A percentile compares a stretch with the other conserved stretches of the same genome.
Evolutionary conservation across 1,140 invertebrate species (phyloP).

Genomic region (Drosophila pectinifera): DNA sequence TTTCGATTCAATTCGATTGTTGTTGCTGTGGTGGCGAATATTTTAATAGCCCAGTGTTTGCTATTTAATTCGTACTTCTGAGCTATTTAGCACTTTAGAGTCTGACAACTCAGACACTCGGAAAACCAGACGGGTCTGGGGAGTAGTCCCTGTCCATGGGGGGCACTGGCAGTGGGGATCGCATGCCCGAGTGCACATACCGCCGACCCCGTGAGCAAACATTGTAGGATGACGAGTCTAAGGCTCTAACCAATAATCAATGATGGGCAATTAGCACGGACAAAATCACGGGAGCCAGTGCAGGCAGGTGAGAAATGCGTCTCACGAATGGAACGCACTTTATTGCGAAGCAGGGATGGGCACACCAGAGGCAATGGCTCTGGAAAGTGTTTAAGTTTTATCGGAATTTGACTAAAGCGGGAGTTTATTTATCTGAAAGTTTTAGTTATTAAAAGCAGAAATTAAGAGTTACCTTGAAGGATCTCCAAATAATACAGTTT

Average conservation of each 20-base stretch:
- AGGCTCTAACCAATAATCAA: constrained; percentile 52
- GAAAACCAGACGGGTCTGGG: constrained; percentile 3
- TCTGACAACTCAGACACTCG: constrained; percentile 23
- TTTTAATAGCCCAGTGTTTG: constrained; percentile 59
- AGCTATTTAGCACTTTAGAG: constrained; percentile 66
- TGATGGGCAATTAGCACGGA: constrained; percentile 58
- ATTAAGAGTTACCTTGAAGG: too few relatives aligned
- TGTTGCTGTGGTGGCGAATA: constrained; percentile 17
- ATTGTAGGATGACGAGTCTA: constrained; percentile 11
- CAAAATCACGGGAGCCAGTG: constrained; percentile 4
- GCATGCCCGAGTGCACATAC: constrained; percentile 52
- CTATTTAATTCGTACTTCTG: constrained; percentile 52
- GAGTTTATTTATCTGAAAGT: too few relatives aligned
- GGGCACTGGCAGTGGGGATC: background rate
- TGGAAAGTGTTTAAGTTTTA: too few relatives aligned
- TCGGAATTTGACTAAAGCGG: background rate
- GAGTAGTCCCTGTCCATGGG: background rate
- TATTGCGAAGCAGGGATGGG: background rate
- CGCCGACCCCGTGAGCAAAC: constrained; percentile 32
- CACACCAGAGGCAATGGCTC: too few relatives aligned
- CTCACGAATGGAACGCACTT: constrained; percentile 26
- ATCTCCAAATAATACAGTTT: too few relatives aligned
- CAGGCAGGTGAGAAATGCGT: constrained; percentile 8
- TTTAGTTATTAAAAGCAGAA: too few relatives aligned
- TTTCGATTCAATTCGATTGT: constrained; percentile 7